These are phyloP conservation scores for Brachyhypopomus gauderio DNA, from an alignment of 2,113 vertebrate species.

Conservation along the genomic window DNA sequence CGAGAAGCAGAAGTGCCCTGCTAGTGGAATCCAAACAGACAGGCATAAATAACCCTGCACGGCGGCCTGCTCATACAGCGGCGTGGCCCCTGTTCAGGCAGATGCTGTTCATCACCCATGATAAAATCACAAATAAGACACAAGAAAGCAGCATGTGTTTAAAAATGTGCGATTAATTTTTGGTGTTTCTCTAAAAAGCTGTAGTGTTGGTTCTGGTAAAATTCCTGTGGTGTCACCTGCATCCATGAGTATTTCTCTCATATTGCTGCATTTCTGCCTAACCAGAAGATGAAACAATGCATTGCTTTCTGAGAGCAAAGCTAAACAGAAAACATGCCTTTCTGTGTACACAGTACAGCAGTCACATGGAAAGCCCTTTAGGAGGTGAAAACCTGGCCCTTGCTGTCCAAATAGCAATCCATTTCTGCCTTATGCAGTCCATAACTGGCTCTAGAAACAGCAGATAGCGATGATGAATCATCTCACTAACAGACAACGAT, in stretches of 20 bases:
- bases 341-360: neutral
- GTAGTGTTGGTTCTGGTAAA: neutral
- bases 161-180: no score
- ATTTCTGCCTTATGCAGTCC: neutral
- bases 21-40: neutral
- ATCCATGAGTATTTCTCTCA: neutral
- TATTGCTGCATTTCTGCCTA: neutral
- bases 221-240: neutral
- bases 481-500: conserved; percentile 7
- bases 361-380: neutral
- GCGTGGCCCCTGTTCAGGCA: neutral
- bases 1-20: neutral
- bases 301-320: neutral
- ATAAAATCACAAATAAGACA: neutral
- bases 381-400: neutral
- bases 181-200: neutral
- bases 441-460: neutral
- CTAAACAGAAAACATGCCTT: neutral
- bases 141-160: neutral
- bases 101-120: neutral
- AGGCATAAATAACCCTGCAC: neutral
- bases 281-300: neutral
- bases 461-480: neutral
- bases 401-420: neutral
- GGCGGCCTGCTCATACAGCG: neutral